Base-by-base conservation (phyloP, 2,888 invertebrate genomes). In the Dryobotodes eremita region DNA sequence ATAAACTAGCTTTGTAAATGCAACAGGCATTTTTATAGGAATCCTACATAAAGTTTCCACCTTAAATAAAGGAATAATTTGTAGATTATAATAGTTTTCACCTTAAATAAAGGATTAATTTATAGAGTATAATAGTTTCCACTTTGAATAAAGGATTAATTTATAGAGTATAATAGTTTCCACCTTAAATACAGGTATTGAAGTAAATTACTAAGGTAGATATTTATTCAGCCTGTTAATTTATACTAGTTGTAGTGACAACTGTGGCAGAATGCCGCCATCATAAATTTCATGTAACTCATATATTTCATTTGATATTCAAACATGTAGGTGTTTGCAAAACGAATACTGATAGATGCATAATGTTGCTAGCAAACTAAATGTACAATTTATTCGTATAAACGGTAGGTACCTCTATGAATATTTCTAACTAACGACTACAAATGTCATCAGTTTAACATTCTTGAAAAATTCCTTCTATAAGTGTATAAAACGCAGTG, bases 241-340 rank as follows among this genome's bases (percentile, higher is more conserved):
- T 85, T 85, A 85, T 87, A 84, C 84, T 79, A 80, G 84, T 75
- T 85, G 85, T 87, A 76, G 73, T 82, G 88, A 88, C 88, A 88
- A 87, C 82, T 84, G 80, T 82, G 83, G 79, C 77, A 85, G 78
- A 84, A 75, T 79, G 81, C 87, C 87, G 85, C 80, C 79, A 85
- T 87, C 85, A 87, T 88, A 89, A 82, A 87, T 87, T 85, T 69
- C 31, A 85, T 74, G 77, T 83, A 65, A 83, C 83, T 83, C 87
- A 83, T 87, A 87, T 88, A 87, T 86, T 87, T 84, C 85, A 87
- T 88, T 86, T 86, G 79, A 84, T 87, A 88, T 87, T 86, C 83
- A 89, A 89, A 88, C 88, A 86, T 76, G 79, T 84, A 80, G 77
- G 82, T 87, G 83, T 85, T 85, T 66, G 79, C 76, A 80, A 87